A percentile compares a stretch with the other conserved stretches of the same genome.
phyloP scores from a whole-genome alignment of 2,113 vertebrate species.

The Pimephales promelas region DNA sequence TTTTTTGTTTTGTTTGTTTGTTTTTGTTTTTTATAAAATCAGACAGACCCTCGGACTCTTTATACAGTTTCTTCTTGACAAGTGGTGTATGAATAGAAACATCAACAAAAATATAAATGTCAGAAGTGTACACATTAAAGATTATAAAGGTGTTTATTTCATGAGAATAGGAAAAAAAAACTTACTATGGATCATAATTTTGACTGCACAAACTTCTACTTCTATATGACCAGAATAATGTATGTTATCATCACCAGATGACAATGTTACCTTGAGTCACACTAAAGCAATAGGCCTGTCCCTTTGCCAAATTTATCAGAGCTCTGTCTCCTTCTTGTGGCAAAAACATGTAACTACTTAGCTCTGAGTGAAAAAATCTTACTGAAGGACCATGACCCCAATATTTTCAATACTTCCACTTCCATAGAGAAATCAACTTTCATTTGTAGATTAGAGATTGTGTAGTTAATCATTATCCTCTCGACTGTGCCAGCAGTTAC shows the following conservation, averaged over 20 bases:
- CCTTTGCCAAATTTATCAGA: background rate
- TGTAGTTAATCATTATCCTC: constrained; percentile 7
- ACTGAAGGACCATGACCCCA: background rate
- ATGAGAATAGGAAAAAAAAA: background rate
- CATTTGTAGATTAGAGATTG: background rate
- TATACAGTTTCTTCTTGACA: background rate
- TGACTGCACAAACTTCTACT: background rate
- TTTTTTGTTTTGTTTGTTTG: too few species aligned
- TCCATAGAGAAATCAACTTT: background rate
- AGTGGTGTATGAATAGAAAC: background rate
- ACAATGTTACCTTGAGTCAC: background rate
- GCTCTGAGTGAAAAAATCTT: background rate
- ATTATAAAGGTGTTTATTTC: background rate
- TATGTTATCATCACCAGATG: background rate
- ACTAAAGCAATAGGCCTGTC: background rate
- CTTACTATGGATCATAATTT: background rate
- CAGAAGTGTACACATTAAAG: background rate
- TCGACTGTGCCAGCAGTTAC: background rate
- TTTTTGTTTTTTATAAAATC: background rate
- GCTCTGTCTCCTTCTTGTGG: constrained; percentile 16
- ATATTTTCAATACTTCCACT: background rate
- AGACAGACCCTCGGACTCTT: background rate
- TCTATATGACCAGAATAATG: background rate
- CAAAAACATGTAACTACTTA: background rate
- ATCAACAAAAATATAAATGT: background rate